Conservation (phyloP, 2,113 vertebrate species). For the Burhinus bistriatus region DNA sequence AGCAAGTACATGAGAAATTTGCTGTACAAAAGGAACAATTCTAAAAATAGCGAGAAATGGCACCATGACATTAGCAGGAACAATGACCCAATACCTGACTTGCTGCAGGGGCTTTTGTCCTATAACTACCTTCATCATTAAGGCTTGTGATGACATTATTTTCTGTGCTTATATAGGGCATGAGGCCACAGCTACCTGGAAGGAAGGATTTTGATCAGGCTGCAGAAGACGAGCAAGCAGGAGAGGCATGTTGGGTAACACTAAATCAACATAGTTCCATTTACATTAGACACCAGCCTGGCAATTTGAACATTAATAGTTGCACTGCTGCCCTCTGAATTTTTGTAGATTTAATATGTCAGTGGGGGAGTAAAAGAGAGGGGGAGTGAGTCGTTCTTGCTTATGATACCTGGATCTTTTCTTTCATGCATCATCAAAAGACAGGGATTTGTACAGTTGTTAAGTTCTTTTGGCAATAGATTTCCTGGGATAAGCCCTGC, state of each 20-base stretch:
- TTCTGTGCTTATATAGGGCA: constrained; percentile 34
- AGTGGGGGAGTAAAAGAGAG: neutral
- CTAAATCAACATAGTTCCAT: constrained; percentile 42
- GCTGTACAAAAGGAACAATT: constrained; percentile 23
- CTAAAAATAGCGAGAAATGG: constrained; percentile 40
- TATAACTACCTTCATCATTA: constrained; percentile 34
- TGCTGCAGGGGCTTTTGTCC: constrained; percentile 37
- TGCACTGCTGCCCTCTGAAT: constrained; percentile 20
- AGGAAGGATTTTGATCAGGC: constrained; percentile 43
- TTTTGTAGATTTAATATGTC: constrained; percentile 46
- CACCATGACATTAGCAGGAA: constrained; percentile 41
- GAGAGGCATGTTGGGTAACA: constrained; percentile 32
- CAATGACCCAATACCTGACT: constrained; percentile 31
- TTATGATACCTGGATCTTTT: neutral
- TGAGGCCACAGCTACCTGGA: neutral
- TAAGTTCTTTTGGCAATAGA: neutral
- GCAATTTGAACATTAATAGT: neutral
- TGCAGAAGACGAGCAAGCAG: neutral
- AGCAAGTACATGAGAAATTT: constrained; percentile 9
- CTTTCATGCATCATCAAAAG: neutral
- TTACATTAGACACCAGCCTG: constrained; percentile 49
- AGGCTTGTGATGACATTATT: constrained; percentile 33
- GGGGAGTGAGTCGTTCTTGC: neutral
- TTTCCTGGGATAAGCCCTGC: neutral
- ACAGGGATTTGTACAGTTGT: neutral